These are phyloP conservation scores for Nasonovia ribisnigri DNA, from an alignment of 2,888 invertebrate genomes.

Conservation along the genomic window DNA sequence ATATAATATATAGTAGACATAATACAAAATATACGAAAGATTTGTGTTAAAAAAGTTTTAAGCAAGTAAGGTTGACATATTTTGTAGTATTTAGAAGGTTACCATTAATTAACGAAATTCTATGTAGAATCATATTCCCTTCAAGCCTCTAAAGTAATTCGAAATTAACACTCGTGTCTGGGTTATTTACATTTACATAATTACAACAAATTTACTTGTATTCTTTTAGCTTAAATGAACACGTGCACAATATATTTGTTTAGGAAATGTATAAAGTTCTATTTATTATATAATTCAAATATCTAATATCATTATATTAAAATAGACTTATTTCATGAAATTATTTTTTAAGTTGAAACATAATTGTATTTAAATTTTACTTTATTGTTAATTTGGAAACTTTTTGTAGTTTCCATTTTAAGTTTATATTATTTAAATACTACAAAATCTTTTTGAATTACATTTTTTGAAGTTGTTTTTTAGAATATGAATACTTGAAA, in stretches of 20 bases:
- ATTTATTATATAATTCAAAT: not conserved
- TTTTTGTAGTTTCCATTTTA: not conserved
- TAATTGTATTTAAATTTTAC: slow-evolving; percentile 8
- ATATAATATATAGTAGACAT: not conserved
- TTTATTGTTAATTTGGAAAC: slow-evolving; percentile 25
- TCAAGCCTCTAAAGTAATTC: not conserved
- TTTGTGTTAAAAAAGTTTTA: not conserved
- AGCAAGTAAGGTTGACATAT: not conserved
- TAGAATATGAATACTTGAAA: not conserved
- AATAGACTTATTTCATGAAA: not conserved
- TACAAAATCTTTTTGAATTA: slow-evolving; percentile 4
- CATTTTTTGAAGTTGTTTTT: not conserved
- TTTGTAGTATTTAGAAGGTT: not conserved
- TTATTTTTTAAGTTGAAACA: not conserved
- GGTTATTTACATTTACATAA: not conserved
- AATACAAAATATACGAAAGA: not conserved
- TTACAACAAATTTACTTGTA: not conserved
- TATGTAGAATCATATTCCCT: not conserved
- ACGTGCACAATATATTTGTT: not conserved
- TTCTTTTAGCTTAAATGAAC: not conserved
- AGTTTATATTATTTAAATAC: slow-evolving; percentile 2
- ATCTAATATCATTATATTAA: not conserved
- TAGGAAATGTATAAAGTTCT: not conserved
- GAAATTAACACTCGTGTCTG: not conserved
- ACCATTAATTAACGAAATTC: not conserved